Conservation (phyloP, 2,797 vertebrate genomes). For the Esox lucius region DNA sequence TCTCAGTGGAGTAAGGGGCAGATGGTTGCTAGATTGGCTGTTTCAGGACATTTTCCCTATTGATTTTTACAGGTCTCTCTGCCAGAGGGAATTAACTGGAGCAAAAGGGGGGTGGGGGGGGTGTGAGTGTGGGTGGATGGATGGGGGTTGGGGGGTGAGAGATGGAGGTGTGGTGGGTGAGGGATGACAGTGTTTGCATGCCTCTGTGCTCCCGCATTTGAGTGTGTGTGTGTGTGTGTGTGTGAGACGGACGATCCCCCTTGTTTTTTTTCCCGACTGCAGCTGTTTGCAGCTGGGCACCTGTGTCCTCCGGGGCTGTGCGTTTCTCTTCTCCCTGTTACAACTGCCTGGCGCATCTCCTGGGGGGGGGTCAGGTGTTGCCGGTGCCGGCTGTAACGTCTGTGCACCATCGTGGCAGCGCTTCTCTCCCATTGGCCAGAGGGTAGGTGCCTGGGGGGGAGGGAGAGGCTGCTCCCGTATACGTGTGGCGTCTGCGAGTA, state of each 20-base stretch:
- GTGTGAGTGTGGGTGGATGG: constrained; percentile 14
- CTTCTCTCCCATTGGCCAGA: constrained; percentile 22
- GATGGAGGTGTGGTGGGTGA: constrained; percentile 23
- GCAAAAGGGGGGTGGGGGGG: constrained; percentile 45
- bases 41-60: constrained; percentile 75
- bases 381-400: constrained; percentile 6
- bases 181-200: background rate
- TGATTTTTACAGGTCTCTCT: constrained; percentile 76
- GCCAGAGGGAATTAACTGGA: constrained; percentile 61
- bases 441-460: background rate
- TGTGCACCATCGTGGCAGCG: background rate
- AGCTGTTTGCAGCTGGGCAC: constrained; percentile 38
- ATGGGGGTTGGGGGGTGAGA: background rate
- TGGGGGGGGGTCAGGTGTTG: constrained; percentile 18
- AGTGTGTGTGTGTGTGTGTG: background rate
- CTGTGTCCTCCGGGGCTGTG: constrained; percentile 22
- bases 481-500: background rate
- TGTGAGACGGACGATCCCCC: constrained; percentile 3
- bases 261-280: constrained; percentile 19
- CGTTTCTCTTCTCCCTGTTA: constrained; percentile 11
- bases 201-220: background rate
- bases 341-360: background rate
- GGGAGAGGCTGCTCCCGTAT: background rate
- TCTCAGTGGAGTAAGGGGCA: constrained; percentile 68
- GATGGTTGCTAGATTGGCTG: constrained; percentile 76